Evolutionary conservation across 2,797 vertebrate genomes (phyloP).

Genomic region (Amazona ochrocephala): DNA sequence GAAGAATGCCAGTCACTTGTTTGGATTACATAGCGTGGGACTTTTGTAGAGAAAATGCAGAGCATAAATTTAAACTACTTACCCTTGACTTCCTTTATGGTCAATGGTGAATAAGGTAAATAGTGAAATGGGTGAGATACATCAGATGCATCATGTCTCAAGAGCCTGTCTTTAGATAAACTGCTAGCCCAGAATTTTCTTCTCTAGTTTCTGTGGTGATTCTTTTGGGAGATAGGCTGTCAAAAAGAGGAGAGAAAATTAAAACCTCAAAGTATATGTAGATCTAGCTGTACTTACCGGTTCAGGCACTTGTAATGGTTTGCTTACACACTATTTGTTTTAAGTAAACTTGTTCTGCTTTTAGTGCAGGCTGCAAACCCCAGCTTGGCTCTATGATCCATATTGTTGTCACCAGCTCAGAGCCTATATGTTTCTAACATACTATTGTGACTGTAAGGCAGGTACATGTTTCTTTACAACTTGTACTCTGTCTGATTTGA

Average conservation of each 20-base stretch:
- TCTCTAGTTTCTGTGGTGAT: background rate
- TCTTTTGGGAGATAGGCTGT: background rate
- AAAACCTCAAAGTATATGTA: background rate
- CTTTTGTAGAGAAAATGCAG: slow-evolving; percentile 14
- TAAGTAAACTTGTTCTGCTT: background rate
- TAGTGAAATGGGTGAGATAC: background rate
- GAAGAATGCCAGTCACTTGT: background rate
- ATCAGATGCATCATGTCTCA: background rate
- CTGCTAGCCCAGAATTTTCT: background rate
- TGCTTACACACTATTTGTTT: background rate
- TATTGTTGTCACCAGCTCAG: background rate
- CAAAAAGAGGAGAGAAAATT: background rate
- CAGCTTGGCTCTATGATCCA: background rate
- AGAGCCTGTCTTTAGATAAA: background rate
- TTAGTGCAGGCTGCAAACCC: background rate
- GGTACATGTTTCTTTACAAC: background rate
- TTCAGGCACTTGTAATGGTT: background rate
- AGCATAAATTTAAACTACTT: background rate
- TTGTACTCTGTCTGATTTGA: background rate
- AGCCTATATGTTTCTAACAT: background rate
- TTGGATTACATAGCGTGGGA: background rate
- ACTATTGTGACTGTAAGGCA: background rate
- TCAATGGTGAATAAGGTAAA: background rate
- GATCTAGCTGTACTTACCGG: background rate
- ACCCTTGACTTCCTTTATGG: background rate